These are phyloP conservation scores for Epinotia demarniana DNA, from an alignment of 2,888 invertebrate genomes.

Conservation along the genomic window DNA sequence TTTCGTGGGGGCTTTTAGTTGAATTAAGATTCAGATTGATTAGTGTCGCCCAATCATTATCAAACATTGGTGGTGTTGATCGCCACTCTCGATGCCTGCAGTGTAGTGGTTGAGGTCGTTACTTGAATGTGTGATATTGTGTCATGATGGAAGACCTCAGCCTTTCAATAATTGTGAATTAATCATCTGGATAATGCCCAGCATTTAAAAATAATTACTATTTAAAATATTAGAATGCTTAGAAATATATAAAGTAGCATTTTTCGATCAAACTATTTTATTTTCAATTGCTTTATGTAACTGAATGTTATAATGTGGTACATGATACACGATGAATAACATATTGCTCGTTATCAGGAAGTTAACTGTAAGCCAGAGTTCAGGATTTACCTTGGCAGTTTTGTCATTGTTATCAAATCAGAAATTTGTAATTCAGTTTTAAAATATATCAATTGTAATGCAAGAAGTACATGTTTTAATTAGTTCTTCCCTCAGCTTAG, in stretches of 20 bases:
- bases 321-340: conserved; percentile 71
- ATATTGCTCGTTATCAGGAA: conserved; percentile 71
- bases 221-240: conserved; percentile 80
- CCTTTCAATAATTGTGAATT: conserved; percentile 48
- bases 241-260: conserved; percentile 79
- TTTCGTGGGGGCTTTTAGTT: conserved; percentile 29
- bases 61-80: conserved; percentile 35
- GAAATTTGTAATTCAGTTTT: conserved; percentile 82
- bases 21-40: conserved; percentile 11
- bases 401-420: conserved; percentile 76
- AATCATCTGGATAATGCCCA: conserved; percentile 75
- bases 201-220: conserved; percentile 81
- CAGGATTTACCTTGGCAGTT: conserved; percentile 71
- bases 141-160: conserved; percentile 25
- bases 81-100: conserved; percentile 27
- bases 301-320: conserved; percentile 73
- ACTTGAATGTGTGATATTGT: conserved; percentile 26
- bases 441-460: conserved; percentile 78
- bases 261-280: conserved; percentile 81
- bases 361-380: conserved; percentile 65
- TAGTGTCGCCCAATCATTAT: background rate
- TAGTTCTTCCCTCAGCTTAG: conserved; percentile 15
- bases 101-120: conserved; percentile 28
- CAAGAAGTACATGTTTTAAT: conserved; percentile 65
- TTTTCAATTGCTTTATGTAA: conserved; percentile 78